Evolutionary conservation across 2,113 vertebrate species (phyloP).

Genomic region (Cettia cetti): DNA sequence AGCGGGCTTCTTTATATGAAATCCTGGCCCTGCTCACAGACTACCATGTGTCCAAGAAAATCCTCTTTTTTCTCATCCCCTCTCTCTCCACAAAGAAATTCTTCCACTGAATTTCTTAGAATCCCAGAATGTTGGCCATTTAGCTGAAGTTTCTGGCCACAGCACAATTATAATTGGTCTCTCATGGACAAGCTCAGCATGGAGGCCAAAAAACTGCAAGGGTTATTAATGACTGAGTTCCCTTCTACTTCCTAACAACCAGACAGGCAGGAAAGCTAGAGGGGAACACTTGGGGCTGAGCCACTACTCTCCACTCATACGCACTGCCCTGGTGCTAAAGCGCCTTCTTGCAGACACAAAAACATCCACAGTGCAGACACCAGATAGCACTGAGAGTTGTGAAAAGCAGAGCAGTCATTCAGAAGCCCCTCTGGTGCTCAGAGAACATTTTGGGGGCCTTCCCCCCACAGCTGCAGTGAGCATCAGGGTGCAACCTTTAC

Average conservation of each 20-base stretch:
- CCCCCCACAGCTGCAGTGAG: fast-evolving
- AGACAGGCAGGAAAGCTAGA: constrained; percentile 41
- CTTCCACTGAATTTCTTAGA: constrained; percentile 57
- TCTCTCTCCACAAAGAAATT: constrained; percentile 40
- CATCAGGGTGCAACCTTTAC: neutral
- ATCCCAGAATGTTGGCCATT: constrained; percentile 35
- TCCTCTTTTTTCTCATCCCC: constrained; percentile 37
- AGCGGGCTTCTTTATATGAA: constrained; percentile 1
- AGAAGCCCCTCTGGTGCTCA: neutral
- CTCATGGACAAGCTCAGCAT: neutral
- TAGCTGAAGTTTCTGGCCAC: constrained; percentile 27
- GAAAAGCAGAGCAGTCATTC: neutral
- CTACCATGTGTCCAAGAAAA: constrained; percentile 54
- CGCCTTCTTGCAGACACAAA: neutral
- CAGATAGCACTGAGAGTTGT: neutral
- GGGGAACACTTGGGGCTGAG: constrained; percentile 9
- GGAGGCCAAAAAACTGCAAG: constrained; percentile 53
- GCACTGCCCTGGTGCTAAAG: neutral
- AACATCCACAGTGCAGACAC: neutral
- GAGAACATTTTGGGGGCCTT: neutral
- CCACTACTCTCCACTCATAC: neutral
- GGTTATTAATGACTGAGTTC: constrained; percentile 57
- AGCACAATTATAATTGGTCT: constrained; percentile 38
- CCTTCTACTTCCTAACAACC: constrained; percentile 39
- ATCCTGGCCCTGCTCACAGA: neutral